Evolutionary conservation across 2,888 invertebrate species (phyloP), one percentile per base, ranked within the genome.

Genomic region (Andrena bucephala): DNA sequence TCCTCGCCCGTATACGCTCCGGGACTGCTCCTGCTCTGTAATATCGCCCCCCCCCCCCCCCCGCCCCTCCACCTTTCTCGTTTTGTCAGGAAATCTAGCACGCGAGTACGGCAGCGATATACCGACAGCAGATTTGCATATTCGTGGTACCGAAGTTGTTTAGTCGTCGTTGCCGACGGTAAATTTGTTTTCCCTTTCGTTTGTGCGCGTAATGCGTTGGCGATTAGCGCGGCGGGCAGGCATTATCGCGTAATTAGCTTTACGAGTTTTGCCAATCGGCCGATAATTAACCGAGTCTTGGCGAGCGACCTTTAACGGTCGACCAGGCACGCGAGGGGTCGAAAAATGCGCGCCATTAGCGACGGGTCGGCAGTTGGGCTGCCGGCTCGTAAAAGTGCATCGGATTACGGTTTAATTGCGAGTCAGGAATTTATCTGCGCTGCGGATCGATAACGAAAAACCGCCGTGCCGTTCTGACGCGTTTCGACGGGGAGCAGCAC

Each of bases 371-470:
- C 6, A 6, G 62, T 10, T 4, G 20, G 20, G 20, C 4, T 24
- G 42, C n/a, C 13, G 29, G 7, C 57, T 2, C 20, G 48, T 33
- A 36, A 42, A 60, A 59, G 13, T 29, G 66, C 7, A 29, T 62
- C 31, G 60, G 31, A 52, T 42, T 27, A 66, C 50, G 10, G 42
- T 42, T 59, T 29, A 65, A 65, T 70, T 24, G 29, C 10, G 13
- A 27, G 10, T 7, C 2, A 8, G 42, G n/a, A 31, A 75, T 63
- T 78, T 33, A 16, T n/a, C n/a, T 1, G 13, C 5, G 8, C 20
- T 67, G 2, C n/a, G 27, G 42, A 78, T 74, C 67, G 78, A 78
- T 77, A 73, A 59, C 6, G 13, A 20, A 70, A 75, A 42, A 42
- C 59, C 42, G 42, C 3, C 10, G 1, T 2, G 20, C 7, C 57